A percentile compares a stretch with the other conserved stretches of the same genome.
Evolutionary conservation across 2,888 invertebrate genomes (phyloP).

Genomic region (Chrysotoxum bicinctum): DNA sequence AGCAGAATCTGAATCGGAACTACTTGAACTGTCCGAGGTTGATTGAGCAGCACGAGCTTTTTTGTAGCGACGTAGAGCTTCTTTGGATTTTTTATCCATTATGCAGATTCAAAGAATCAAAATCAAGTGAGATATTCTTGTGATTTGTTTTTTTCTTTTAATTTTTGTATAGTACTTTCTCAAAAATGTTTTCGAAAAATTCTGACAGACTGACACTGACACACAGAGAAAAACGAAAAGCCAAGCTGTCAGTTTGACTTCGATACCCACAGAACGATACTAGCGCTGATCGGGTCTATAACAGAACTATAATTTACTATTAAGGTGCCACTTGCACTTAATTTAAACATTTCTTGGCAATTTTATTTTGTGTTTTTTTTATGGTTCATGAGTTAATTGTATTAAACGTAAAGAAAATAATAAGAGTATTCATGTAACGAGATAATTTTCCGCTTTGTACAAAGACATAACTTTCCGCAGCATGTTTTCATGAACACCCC

Average conservation of each 20-base stretch:
- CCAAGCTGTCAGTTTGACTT: constrained; percentile 28
- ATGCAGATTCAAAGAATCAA: background rate
- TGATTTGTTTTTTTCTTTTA: background rate
- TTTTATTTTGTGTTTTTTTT: no score
- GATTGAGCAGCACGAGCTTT: constrained; percentile 79
- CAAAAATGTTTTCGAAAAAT: background rate
- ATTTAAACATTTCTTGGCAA: no score
- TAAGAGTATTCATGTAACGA: no score
- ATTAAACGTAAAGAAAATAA: no score
- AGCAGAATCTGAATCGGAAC: constrained; percentile 78
- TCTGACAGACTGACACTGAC: background rate
- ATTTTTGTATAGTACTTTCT: background rate
- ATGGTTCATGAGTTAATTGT: no score
- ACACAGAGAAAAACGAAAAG: background rate
- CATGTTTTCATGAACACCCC: no score
- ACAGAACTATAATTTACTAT: background rate
- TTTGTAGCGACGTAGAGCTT: constrained; percentile 79
- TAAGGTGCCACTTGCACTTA: background rate
- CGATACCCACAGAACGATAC: background rate
- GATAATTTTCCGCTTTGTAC: no score
- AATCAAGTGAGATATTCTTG: background rate
- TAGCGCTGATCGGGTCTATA: constrained; percentile 20
- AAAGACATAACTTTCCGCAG: no score
- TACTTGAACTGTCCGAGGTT: constrained; percentile 78
- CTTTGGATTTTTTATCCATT: constrained; percentile 81